phyloP scores from a whole-genome alignment of 2,797 vertebrate species.

The Dipus sagitta region DNA sequence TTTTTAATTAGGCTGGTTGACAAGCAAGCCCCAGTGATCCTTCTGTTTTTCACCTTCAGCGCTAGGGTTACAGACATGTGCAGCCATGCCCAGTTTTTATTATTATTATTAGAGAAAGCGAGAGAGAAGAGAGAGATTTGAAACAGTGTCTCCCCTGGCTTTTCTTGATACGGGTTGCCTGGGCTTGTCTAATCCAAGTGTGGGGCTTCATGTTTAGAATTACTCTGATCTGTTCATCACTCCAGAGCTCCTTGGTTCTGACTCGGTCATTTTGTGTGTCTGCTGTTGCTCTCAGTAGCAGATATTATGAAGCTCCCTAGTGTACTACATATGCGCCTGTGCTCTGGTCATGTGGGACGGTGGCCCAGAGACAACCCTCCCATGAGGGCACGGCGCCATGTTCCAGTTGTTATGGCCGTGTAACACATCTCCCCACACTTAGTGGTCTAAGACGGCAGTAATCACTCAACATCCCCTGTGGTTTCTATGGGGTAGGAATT shows the following conservation, averaged over 20 bases:
- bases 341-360: background rate
- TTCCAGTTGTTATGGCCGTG: background rate
- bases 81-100: too few species aligned
- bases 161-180: background rate
- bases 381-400: background rate
- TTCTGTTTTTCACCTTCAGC: too few species aligned
- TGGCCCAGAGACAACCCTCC: background rate
- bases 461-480: background rate
- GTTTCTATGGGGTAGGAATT: background rate
- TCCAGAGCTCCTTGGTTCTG: background rate
- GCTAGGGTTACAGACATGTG: too few species aligned
- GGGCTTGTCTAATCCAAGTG: background rate
- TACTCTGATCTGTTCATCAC: background rate
- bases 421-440: background rate
- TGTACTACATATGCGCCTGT: background rate
- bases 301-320: background rate
- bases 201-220: slow-evolving; percentile 5
- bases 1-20: too few species aligned
- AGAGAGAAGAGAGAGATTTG: too few species aligned
- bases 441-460: background rate
- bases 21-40: too few species aligned
- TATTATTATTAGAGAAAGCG: too few species aligned
- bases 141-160: background rate
- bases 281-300: background rate
- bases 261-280: background rate